Conservation (phyloP, 2,888 invertebrate species). For the Philopedon plagiatum region DNA sequence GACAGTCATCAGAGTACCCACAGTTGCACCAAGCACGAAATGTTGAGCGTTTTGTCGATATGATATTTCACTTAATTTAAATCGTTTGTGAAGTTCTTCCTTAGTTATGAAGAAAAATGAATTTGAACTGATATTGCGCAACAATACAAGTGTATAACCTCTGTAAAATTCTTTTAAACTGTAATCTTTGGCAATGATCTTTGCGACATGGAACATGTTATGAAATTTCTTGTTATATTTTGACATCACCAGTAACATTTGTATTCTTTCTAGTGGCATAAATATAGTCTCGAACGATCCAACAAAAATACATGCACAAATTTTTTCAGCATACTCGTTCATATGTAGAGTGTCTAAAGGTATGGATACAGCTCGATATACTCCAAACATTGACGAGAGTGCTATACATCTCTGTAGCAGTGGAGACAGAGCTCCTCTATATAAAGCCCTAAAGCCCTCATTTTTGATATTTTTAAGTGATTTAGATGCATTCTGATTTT, state of each 20-base stretch:
- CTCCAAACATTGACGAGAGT: conserved; percentile 53
- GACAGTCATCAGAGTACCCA: conserved; percentile 51
- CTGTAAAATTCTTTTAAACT: conserved; percentile 53
- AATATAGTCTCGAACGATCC: conserved; percentile 50
- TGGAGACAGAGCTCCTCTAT: conserved; percentile 52
- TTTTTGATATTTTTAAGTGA: conserved; percentile 42
- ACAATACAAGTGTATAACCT: conserved; percentile 48
- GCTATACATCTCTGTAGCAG: conserved; percentile 50
- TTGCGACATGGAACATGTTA: conserved; percentile 51
- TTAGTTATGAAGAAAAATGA: conserved; percentile 50
- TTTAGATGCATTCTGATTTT: conserved; percentile 33
- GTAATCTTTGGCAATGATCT: conserved; percentile 44
- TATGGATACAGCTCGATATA: conserved; percentile 43
- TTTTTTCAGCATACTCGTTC: conserved; percentile 47
- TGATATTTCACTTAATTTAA: conserved; percentile 25
- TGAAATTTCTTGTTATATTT: conserved; percentile 49
- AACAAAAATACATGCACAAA: conserved; percentile 43
- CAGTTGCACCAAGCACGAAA: conserved; percentile 48
- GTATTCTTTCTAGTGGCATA: conserved; percentile 55
- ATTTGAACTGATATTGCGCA: conserved; percentile 49
- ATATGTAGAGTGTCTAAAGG: conserved; percentile 42
- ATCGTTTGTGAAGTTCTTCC: conserved; percentile 44
- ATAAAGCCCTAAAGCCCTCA: conserved; percentile 49
- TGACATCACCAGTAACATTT: conserved; percentile 50
- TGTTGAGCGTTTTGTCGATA: conserved; percentile 40